Base-by-base conservation (phyloP, 2,888 invertebrate genomes). In the Nemotelus nigrinus region DNA sequence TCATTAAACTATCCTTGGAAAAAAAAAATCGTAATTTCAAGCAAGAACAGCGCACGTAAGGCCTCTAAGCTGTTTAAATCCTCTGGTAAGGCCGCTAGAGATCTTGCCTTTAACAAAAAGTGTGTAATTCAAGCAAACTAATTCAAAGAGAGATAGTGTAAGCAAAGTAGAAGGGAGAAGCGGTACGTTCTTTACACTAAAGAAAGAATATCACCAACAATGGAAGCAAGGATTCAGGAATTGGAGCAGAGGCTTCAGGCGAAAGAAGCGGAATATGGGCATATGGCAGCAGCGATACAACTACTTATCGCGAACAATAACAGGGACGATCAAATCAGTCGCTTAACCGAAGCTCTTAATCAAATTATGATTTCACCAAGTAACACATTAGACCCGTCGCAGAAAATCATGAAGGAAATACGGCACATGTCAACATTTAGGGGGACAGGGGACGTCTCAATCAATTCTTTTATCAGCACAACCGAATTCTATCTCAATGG, bases 381-480 rank as follows among this genome's bases (percentile, higher is more conserved):
- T 47, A 44, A n/a, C 47, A 47, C 47, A 43, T 8, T 47, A 3
- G 65, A 65, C n/a, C 65, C 45, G 10, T 2, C 41, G 4, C 63
- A 63, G 39, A 63, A 63, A 41, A 65, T 65, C 3, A 8, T 65
- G n/a, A 65, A 65, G n/a, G 65, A 65, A 65, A 65, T 65, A 47
- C 45, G 65, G 10, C 65, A 65, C 25, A 45, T 65, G 65, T 5
- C 65, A 25, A 65, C 47, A 10, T 45, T 65, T 65, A 65, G 2
- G 10, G 47, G 65, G 3, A 45, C 65, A 10, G 65, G 65, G 4
- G 43, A 45, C n/a, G 65, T 65, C 5, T 65, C 45, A 44, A 65
- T 65, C 47, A 65, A 65, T 41, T 65, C 65, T 10, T 65, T 65
- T n/a, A 47, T 65, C n/a, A 65, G 47, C 65, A 65, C 47, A 7